Conservation (phyloP, 1,140 invertebrate species). For the Drosophila paulistorum region DNA sequence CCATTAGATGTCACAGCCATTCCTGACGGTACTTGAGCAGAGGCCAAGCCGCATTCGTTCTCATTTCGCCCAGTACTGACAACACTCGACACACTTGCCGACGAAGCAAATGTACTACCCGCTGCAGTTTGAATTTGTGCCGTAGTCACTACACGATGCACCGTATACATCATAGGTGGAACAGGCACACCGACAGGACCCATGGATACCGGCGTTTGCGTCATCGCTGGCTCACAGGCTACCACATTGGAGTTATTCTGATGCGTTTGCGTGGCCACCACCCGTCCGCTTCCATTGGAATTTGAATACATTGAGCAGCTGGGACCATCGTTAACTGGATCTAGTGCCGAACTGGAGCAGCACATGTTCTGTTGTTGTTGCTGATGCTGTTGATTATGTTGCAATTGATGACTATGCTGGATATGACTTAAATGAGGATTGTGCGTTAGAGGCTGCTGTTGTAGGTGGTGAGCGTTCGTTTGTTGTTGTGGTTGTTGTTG, state of each 20-base stretch:
- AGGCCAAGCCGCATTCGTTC: slow-evolving; percentile 55
- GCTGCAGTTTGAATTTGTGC: slow-evolving; percentile 80
- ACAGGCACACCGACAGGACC: slow-evolving; percentile 58
- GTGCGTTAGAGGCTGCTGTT: slow-evolving; percentile 45
- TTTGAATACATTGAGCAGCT: slow-evolving; percentile 60
- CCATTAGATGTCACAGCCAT: slow-evolving; percentile 55
- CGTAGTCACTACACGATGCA: slow-evolving; percentile 80
- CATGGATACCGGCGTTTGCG: slow-evolving; percentile 52
- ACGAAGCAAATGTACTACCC: slow-evolving; percentile 79
- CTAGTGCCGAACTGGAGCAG: slow-evolving; percentile 45
- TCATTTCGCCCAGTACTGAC: slow-evolving; percentile 73
- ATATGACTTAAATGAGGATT: slow-evolving; percentile 57
- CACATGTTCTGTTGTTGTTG: slow-evolving; percentile 27
- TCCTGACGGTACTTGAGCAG: slow-evolving; percentile 56
- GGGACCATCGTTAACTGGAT: slow-evolving; percentile 53
- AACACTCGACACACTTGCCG: slow-evolving; percentile 80
- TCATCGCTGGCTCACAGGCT: slow-evolving; percentile 54
- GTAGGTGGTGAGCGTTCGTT: slow-evolving; percentile 52
- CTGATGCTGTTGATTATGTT: slow-evolving; percentile 37
- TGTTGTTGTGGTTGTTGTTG: slow-evolving; percentile 34
- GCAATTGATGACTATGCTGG: slow-evolving; percentile 55
- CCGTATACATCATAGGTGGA: slow-evolving; percentile 81
- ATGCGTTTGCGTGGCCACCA: slow-evolving; percentile 69
- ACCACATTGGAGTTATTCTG: slow-evolving; percentile 41
- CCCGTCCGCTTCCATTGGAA: slow-evolving; percentile 47